Evolutionary conservation across 2,113 vertebrate genomes (phyloP).

Genomic region (Noctilio leporinus): DNA sequence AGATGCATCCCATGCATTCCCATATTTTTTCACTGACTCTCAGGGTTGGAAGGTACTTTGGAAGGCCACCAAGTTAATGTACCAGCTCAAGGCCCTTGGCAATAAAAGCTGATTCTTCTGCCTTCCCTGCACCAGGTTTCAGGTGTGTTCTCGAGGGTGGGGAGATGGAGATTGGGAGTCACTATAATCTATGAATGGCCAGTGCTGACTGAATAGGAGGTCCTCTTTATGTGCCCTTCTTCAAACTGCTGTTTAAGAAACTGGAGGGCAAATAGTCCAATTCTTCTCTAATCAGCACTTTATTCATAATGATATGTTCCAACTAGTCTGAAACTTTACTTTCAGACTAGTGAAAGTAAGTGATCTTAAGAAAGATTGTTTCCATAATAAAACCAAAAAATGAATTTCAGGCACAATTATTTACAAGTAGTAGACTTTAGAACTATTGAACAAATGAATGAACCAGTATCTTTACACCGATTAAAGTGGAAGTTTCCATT

Average conservation of each 20-base stretch:
- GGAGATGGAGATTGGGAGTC: too few species aligned
- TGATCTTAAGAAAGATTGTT: conserved; percentile 1
- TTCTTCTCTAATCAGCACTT: background rate
- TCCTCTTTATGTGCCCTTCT: background rate
- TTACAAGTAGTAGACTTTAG: background rate
- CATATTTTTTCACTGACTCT: background rate
- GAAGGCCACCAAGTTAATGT: background rate
- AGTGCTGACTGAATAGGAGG: background rate
- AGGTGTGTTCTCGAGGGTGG: background rate
- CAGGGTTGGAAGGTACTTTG: background rate
- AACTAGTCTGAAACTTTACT: background rate
- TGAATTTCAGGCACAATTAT: background rate
- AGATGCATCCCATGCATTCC: background rate
- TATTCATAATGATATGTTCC: background rate
- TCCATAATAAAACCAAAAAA: background rate
- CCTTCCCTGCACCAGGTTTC: background rate
- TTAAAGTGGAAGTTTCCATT: background rate
- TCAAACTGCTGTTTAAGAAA: background rate
- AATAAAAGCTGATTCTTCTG: background rate
- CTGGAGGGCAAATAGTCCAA: background rate
- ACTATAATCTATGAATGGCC: background rate
- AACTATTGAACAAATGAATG: background rate
- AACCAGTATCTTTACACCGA: background rate
- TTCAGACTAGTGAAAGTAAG: too few species aligned
- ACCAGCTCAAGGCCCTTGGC: background rate